Evolutionary conservation across 2,113 vertebrate genomes (phyloP), one percentile per base, ranked within the genome.

Genomic region (Seriola quinqueradiata): DNA sequence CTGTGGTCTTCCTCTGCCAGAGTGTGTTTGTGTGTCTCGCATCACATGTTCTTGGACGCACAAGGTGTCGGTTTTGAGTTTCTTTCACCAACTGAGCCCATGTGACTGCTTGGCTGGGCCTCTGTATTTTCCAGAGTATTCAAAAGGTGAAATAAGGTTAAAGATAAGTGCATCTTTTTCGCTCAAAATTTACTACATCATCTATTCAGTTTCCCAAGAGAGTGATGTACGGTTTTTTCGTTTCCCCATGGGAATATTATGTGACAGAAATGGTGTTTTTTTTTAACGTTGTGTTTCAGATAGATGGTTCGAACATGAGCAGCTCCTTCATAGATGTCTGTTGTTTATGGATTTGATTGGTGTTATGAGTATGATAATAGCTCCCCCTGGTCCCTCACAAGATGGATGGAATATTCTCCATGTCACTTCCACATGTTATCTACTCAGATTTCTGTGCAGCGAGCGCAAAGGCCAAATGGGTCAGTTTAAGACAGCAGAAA

Each of bases 41-140:
- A 84, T 95, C 93, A 92, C 92, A 94, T 93, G 93, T 84, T 93
- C 93, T 94, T 94, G 93, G 95, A 94, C 48, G 50, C 87, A 84
- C 88, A 91, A 92, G 92, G 92, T 94, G 91, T 92, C 46, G 94
- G 95, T 95, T 94, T 95, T 95, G 91, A 91, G 92, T 96, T 96
- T 93, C 95, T 95, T 94, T 93, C 92, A 94, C 65, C 85, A 88
- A 88, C 86, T 81, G 86, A 88, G 76, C 71, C 85, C 92, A 91
- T 94, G 94, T 94, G 94, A 95, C 90, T 42, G 36, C 77, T 85
- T 90, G 89, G 91, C 88, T 4, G 4, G 40, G 75, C 72, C 66
- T 72, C 78, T 75, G 65, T 89, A 65, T 91, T 86, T 92, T 88
- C 88, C 87, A 87, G 71, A 70, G 86, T 82, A 79, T 87, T 90